These are phyloP conservation scores for Noctua fimbriata DNA, from an alignment of 2,888 invertebrate species.

Conservation along the genomic window DNA sequence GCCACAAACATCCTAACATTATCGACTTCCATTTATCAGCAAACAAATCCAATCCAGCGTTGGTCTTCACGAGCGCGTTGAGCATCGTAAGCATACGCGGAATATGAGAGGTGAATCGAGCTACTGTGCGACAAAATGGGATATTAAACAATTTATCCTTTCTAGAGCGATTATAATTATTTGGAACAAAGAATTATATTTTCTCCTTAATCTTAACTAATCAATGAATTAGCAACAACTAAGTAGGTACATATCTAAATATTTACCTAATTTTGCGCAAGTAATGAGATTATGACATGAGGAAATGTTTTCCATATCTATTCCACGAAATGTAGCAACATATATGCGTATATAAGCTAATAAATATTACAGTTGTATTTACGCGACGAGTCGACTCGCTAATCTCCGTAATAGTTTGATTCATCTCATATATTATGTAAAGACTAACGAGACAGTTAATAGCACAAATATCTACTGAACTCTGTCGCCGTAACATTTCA, in stretches of 20 bases:
- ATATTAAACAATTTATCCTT: too few relatives aligned
- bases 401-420: slow-evolving; percentile 58
- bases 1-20: too few relatives aligned
- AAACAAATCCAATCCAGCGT: too few relatives aligned
- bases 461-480: slow-evolving; percentile 32
- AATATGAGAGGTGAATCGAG: too few relatives aligned
- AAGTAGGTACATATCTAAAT: not conserved
- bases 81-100: too few relatives aligned
- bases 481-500: slow-evolving; percentile 29
- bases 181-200: too few relatives aligned
- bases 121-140: too few relatives aligned
- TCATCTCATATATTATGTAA: slow-evolving; percentile 59
- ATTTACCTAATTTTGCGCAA: not conserved
- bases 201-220: not conserved
- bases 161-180: too few relatives aligned
- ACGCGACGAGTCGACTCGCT: slow-evolving; percentile 22
- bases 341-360: not conserved
- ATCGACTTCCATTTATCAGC: too few relatives aligned
- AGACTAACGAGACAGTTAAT: slow-evolving; percentile 58
- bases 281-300: not conserved
- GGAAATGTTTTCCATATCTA: not conserved
- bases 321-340: not conserved
- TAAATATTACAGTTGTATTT: slow-evolving; percentile 52
- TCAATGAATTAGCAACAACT: not conserved
- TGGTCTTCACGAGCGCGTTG: too few relatives aligned